Evolutionary conservation across 2,888 invertebrate genomes (phyloP).

Genomic region (Serrognathus titanus): DNA sequence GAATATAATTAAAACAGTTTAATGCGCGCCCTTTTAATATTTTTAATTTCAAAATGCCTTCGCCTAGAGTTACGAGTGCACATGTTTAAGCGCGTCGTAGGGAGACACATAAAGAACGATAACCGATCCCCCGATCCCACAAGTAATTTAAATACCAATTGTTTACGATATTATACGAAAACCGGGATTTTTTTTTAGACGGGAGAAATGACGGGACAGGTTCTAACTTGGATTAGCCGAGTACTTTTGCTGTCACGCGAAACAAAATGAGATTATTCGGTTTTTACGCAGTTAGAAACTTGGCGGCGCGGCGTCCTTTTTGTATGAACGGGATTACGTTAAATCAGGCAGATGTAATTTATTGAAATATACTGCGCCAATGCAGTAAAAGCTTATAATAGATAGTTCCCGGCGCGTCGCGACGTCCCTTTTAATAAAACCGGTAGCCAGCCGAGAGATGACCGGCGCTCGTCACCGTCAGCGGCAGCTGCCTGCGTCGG

Average conservation of each 20-base stretch:
- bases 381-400: slow-evolving; percentile 20
- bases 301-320: not conserved
- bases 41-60: not conserved
- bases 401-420: slow-evolving; percentile 10
- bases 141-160: slow-evolving; percentile 36
- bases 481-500: not conserved
- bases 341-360: slow-evolving; percentile 17
- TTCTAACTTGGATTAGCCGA: not conserved
- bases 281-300: not conserved
- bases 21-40: not conserved
- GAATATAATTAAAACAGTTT: too few relatives aligned
- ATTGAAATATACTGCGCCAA: slow-evolving; percentile 21
- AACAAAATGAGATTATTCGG: slow-evolving; percentile 7
- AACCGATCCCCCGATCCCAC: slow-evolving; percentile 29
- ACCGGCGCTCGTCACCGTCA: slow-evolving; percentile 1
- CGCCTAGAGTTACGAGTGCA: not conserved
- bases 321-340: slow-evolving; percentile 5
- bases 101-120: slow-evolving; percentile 25
- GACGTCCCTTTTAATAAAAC: slow-evolving; percentile 7
- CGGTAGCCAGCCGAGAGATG: not conserved
- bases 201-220: not conserved
- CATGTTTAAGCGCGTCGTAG: not conserved
- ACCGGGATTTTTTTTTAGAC: slow-evolving; percentile 6
- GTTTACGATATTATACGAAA: slow-evolving; percentile 29
- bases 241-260: slow-evolving; percentile 8